These are phyloP conservation scores for Thaumatotibia leucotreta DNA, from an alignment of 1,140 invertebrate species.

Conservation along the genomic window DNA sequence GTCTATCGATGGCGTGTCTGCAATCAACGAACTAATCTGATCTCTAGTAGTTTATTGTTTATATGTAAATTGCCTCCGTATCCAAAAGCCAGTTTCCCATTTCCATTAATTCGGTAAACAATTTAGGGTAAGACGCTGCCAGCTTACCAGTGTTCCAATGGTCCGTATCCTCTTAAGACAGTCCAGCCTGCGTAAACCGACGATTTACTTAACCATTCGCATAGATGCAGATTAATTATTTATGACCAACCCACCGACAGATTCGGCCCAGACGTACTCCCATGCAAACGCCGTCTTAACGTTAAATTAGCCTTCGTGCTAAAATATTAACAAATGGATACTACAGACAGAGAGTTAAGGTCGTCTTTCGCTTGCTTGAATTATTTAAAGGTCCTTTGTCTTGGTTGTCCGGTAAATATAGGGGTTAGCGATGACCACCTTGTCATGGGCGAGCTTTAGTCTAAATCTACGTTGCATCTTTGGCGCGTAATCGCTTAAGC, in stretches of 20 bases:
- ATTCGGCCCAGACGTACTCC: constrained; percentile 63
- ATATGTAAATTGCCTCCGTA: no score
- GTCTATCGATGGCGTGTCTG: no score
- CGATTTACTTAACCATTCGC: constrained; percentile 66
- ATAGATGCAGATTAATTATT: constrained; percentile 73
- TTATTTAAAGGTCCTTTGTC: constrained; percentile 71
- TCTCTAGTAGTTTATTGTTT: no score
- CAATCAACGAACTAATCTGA: no score
- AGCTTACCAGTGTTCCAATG: background rate
- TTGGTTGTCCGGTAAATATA: constrained; percentile 62
- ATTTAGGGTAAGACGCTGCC: background rate
- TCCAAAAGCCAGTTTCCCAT: no score
- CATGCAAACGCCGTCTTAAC: constrained; percentile 71
- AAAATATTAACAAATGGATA: constrained; percentile 67
- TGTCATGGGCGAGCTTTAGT: constrained; percentile 61
- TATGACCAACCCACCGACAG: constrained; percentile 56
- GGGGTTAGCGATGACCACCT: constrained; percentile 71
- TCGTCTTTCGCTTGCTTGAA: constrained; percentile 63
- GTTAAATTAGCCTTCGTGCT: constrained; percentile 55
- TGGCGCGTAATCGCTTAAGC: constrained; percentile 66
- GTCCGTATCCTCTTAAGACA: constrained; percentile 3
- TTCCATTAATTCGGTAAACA: background rate
- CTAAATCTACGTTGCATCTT: constrained; percentile 69
- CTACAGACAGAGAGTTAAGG: constrained; percentile 56
- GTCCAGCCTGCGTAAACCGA: constrained; percentile 38